phyloP scores from a whole-genome alignment of 2,113 vertebrate genomes.

The Mustela lutreola region DNA sequence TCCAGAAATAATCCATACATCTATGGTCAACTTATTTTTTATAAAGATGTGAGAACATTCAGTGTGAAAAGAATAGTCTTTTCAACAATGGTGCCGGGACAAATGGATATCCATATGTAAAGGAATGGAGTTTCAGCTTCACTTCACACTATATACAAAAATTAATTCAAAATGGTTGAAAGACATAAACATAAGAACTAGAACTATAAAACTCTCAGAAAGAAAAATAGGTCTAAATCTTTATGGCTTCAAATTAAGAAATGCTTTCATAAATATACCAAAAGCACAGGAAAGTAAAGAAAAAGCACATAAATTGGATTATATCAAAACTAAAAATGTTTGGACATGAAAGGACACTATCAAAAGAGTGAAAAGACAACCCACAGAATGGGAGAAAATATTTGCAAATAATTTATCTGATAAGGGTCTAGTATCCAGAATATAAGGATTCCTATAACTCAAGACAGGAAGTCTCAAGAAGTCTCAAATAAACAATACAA shows the following conservation, averaged over 20 bases:
- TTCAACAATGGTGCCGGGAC: not conserved
- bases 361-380: not conserved
- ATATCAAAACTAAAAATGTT: not conserved
- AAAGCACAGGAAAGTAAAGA: not conserved
- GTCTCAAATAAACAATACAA: not conserved
- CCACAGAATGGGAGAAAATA: not conserved
- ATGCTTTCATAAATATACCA: not conserved
- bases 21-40: not conserved
- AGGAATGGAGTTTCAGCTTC: not conserved
- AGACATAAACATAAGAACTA: not conserved
- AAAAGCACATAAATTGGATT: not conserved
- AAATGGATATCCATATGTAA: not conserved
- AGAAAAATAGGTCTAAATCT: not conserved
- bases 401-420: not conserved
- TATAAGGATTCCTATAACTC: not conserved
- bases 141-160: not conserved
- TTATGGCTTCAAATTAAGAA: not conserved
- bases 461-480: not conserved
- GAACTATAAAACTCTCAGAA: not conserved
- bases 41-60: not conserved
- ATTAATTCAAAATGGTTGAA: not conserved
- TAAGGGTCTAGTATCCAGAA: not conserved
- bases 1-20: not conserved
- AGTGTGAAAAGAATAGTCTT: constrained; percentile 11
- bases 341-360: not conserved